phyloP scores from a whole-genome alignment of 2,797 vertebrate genomes.

The Hippocampus kuda region DNA sequence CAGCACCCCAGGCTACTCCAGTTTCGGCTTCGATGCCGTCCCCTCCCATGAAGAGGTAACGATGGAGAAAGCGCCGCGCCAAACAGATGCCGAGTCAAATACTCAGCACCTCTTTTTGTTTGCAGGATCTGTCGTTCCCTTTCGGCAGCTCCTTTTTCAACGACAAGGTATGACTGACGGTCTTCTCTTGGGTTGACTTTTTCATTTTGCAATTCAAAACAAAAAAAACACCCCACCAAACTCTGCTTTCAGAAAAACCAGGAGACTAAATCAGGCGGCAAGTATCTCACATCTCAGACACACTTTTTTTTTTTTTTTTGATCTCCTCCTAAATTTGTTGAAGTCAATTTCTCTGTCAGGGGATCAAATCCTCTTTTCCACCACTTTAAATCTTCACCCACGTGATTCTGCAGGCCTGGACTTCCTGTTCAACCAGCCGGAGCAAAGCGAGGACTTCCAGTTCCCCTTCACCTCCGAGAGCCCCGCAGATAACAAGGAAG shows the following conservation, averaged over 20 bases:
- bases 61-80: slow-evolving; percentile 30
- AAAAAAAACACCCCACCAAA: slow-evolving; percentile 4
- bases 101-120: slow-evolving; percentile 21
- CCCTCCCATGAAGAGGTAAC: slow-evolving; percentile 45
- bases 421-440: slow-evolving; percentile 62
- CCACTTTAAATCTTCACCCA: slow-evolving; percentile 8
- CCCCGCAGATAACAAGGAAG: slow-evolving; percentile 33
- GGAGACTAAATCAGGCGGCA: slow-evolving; percentile 53
- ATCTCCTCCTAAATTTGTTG: slow-evolving; percentile 2
- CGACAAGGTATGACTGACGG: slow-evolving; percentile 54
- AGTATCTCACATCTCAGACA: slow-evolving; percentile 15
- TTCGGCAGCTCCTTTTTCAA: slow-evolving; percentile 63
- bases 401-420: slow-evolving; percentile 35
- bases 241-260: slow-evolving; percentile 52
- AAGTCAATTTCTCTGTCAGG: neutral
- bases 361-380: neutral
- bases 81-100: neutral
- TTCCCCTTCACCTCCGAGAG: slow-evolving; percentile 57
- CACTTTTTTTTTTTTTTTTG: slow-evolving; percentile 2
- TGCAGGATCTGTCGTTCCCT: slow-evolving; percentile 59
- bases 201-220: neutral
- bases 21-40: slow-evolving; percentile 57
- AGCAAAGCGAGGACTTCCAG: slow-evolving; percentile 58
- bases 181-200: neutral
- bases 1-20: slow-evolving; percentile 53